Percentiles rank a stretch among this genome's conserved stretches.
phyloP scores from a whole-genome alignment of 2,888 invertebrate genomes.

The Tinea trinotella region DNA sequence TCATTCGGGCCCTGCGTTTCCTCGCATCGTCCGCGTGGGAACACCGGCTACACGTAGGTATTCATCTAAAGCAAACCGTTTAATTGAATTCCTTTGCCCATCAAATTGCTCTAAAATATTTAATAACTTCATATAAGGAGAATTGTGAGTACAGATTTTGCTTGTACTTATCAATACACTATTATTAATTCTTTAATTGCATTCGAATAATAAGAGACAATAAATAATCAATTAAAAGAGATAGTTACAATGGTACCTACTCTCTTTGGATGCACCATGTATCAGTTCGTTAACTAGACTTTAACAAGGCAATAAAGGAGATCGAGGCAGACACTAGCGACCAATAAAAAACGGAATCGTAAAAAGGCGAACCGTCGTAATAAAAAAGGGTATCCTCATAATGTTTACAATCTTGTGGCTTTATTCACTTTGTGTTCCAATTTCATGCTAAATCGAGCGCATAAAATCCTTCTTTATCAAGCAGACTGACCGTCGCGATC shows the following conservation, averaged over 20 bases:
- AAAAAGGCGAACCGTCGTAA: conserved; percentile 60
- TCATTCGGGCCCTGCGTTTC: conserved; percentile 46
- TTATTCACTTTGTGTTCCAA: conserved; percentile 73
- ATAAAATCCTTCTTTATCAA: conserved; percentile 68
- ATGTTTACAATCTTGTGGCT: conserved; percentile 73
- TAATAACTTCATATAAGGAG: background rate
- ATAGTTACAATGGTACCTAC: conserved; percentile 18
- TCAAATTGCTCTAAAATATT: no score
- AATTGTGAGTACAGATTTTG: background rate
- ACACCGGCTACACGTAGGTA: conserved; percentile 24
- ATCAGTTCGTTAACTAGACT: conserved; percentile 65
- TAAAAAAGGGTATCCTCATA: conserved; percentile 68
- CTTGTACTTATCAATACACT: background rate
- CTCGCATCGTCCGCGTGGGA: conserved; percentile 51
- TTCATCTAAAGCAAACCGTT: conserved; percentile 24
- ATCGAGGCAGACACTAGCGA: conserved; percentile 49
- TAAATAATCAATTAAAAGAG: conserved; percentile 61
- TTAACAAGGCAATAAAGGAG: conserved; percentile 67
- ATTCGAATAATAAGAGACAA: conserved; percentile 33
- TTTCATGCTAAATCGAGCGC: conserved; percentile 72
- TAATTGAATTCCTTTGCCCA: background rate
- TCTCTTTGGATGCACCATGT: conserved; percentile 21
- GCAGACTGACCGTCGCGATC: conserved; percentile 59
- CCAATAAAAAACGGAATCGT: conserved; percentile 65
- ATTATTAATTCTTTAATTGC: background rate